Percentiles rank a stretch among this genome's conserved stretches.
Conservation (phyloP, 2,888 invertebrate species). For the Clivina fossor region DNA sequence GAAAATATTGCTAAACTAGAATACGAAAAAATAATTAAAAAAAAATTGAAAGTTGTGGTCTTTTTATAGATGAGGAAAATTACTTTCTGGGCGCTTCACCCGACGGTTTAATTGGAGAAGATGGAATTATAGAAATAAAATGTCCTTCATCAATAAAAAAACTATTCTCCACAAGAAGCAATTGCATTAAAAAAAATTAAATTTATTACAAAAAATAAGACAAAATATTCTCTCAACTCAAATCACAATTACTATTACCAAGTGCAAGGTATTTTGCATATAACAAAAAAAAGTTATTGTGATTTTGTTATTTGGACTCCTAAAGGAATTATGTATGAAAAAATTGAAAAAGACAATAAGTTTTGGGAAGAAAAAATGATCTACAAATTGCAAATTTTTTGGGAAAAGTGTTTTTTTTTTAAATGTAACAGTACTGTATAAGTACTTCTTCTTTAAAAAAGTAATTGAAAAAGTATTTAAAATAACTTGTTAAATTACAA, state of each 20-base stretch:
- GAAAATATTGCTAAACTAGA: conserved; percentile 9
- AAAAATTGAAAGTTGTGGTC: conserved; percentile 31
- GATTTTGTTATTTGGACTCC: conserved; percentile 19
- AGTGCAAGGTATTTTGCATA: conserved; percentile 19
- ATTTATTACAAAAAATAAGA: no score
- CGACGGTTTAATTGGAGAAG: conserved; percentile 32
- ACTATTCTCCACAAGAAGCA: no score
- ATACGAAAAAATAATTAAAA: conserved; percentile 17
- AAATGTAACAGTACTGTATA: no score
- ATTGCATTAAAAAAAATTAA: no score
- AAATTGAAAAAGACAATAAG: conserved; percentile 13
- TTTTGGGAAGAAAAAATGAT: conserved; percentile 4
- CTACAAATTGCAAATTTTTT: conserved; percentile 2
- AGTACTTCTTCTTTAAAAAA: no score
- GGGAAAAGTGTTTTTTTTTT: no score
- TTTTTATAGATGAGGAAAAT: conserved; percentile 28
- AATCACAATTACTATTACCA: conserved; percentile 29
- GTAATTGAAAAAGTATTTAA: no score
- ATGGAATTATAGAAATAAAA: conserved; percentile 29
- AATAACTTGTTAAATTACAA: no score
- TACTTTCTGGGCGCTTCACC: conserved; percentile 34
- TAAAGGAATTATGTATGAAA: conserved; percentile 7
- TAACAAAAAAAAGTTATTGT: conserved; percentile 13
- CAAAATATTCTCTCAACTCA: conserved; percentile 8
- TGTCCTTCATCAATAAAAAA: conserved; percentile 27